Percentiles rank a stretch among this genome's conserved stretches.
Evolutionary conservation across 1,140 invertebrate genomes (phyloP).

Genomic region (Philotrypesis tridentata): DNA sequence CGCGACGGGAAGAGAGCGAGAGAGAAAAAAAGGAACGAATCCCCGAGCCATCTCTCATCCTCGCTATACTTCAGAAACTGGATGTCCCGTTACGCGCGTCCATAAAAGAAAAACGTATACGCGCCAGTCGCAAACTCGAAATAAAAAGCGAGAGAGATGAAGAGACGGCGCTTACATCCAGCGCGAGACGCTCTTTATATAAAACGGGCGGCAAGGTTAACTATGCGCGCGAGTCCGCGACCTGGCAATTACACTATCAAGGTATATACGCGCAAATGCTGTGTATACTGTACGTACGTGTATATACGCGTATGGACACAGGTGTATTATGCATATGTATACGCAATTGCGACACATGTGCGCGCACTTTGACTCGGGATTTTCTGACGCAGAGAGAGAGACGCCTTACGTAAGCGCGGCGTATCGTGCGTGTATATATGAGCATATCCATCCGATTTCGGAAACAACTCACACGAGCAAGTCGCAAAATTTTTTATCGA

Average conservation of each 20-base stretch:
- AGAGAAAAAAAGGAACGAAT: no score
- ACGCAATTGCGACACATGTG: slow-evolving; percentile 13
- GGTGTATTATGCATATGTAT: no score
- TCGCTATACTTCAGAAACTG: neutral
- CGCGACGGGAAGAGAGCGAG: no score
- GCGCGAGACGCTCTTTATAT: neutral
- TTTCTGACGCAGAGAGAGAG: slow-evolving; percentile 31
- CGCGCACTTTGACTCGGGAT: neutral
- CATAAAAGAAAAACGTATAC: neutral
- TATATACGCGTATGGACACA: no score
- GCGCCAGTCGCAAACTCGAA: neutral
- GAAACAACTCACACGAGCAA: no score
- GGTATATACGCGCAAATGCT: neutral
- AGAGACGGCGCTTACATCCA: neutral
- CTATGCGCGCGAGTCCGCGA: neutral
- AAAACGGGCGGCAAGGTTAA: slow-evolving; percentile 21
- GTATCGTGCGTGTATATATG: neutral
- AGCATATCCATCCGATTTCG: no score
- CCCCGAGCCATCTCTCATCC: neutral
- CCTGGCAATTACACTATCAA: slow-evolving; percentile 10
- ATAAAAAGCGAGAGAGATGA: slow-evolving; percentile 1
- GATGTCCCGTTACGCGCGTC: neutral
- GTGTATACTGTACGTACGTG: no score
- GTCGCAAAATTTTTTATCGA: no score
- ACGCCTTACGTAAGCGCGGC: slow-evolving; percentile 12